A percentile compares a stretch with the other conserved stretches of the same genome.
phyloP scores from a whole-genome alignment of 2,797 vertebrate species.

The Antrozous pallidus region DNA sequence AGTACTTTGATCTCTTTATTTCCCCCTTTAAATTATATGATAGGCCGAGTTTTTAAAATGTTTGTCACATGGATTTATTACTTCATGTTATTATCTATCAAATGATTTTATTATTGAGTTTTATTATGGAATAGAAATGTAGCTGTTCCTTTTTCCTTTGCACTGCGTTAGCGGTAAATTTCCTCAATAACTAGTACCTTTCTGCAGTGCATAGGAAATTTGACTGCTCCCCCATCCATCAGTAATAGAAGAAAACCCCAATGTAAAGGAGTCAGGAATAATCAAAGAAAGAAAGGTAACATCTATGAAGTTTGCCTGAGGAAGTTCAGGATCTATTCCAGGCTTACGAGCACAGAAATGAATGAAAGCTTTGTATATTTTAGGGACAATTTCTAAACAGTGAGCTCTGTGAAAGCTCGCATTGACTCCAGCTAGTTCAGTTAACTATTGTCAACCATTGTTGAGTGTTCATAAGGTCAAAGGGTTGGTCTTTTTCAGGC shows the following conservation, averaged over 20 bases:
- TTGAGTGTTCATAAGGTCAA: not conserved
- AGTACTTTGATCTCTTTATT: not conserved
- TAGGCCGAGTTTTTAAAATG: not conserved
- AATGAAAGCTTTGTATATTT: constrained; percentile 70
- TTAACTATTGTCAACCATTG: constrained; percentile 35
- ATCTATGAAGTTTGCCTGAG: constrained; percentile 62
- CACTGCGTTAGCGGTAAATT: constrained; percentile 27
- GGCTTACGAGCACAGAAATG: constrained; percentile 57
- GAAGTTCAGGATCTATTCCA: constrained; percentile 57
- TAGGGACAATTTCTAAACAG: constrained; percentile 51
- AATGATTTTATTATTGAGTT: not conserved
- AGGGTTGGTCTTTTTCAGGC: constrained; percentile 44
- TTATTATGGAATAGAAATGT: not conserved
- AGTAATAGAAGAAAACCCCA: constrained; percentile 58
- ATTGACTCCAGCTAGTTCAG: constrained; percentile 36
- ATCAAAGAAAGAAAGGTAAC: constrained; percentile 60
- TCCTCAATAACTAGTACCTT: constrained; percentile 15
- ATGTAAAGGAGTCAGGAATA: constrained; percentile 58
- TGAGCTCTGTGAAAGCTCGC: not conserved
- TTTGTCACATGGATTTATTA: not conserved
- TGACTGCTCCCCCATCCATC: constrained; percentile 18
- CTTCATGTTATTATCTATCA: not conserved
- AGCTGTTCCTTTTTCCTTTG: constrained; percentile 1
- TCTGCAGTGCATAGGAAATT: constrained; percentile 42
- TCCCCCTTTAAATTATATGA: not conserved